phyloP scores from a whole-genome alignment of 2,113 vertebrate species.

The Pygoscelis antarcticus region DNA sequence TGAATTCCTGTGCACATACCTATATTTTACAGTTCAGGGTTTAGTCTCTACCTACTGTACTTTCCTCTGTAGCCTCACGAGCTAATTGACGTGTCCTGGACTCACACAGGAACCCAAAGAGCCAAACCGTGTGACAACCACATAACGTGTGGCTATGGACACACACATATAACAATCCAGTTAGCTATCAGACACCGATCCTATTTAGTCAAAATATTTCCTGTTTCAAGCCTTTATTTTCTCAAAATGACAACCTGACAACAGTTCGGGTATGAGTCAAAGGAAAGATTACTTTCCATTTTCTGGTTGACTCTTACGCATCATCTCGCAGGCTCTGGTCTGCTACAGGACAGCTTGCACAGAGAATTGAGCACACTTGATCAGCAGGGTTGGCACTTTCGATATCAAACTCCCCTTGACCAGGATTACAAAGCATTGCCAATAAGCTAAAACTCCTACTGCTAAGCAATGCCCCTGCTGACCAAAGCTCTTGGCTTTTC shows the following conservation, averaged over 20 bases:
- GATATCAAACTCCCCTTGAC: not conserved
- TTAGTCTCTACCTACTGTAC: not conserved
- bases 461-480: not conserved
- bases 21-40: not conserved
- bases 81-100: not conserved
- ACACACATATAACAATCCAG: not conserved
- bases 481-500: not conserved
- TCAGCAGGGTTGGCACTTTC: not conserved
- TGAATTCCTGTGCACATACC: not conserved
- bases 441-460: not conserved
- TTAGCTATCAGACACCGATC: not conserved
- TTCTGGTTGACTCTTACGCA: conserved; percentile 46
- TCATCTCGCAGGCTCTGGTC: not conserved
- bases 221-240: conserved; percentile 66
- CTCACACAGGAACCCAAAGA: not conserved
- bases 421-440: not conserved
- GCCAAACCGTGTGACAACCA: not conserved
- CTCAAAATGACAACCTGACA: conserved; percentile 64
- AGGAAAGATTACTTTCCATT: conserved; percentile 71
- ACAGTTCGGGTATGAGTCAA: conserved; percentile 62
- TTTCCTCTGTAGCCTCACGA: not conserved
- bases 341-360: not conserved
- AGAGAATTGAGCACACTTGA: not conserved
- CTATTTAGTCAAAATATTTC: conserved; percentile 65
- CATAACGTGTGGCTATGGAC: not conserved